Percentiles rank a stretch among this genome's conserved stretches.
Evolutionary conservation across 2,797 vertebrate species (phyloP).

Genomic region (Acridotheres tristis): DNA sequence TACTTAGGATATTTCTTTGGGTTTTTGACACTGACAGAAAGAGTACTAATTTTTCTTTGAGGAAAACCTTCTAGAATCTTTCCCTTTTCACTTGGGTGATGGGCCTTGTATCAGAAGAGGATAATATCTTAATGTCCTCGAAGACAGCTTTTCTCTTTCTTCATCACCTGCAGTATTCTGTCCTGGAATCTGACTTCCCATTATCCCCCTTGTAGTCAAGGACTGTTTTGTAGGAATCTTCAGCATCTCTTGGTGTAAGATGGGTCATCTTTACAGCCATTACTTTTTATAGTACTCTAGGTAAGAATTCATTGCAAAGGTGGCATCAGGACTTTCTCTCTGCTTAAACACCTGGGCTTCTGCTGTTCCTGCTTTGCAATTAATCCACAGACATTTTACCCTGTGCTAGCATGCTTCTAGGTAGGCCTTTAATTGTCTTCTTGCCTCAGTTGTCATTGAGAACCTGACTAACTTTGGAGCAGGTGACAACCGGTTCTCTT

Average conservation of each 20-base stretch:
- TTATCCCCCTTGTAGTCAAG: conserved; percentile 61
- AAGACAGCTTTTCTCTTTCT: conserved; percentile 65
- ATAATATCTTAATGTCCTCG: conserved; percentile 41
- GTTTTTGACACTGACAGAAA: neutral
- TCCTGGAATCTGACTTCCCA: conserved; percentile 44
- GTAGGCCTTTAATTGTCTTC: conserved; percentile 62
- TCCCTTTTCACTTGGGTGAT: conserved; percentile 72
- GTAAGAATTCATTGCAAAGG: conserved; percentile 26
- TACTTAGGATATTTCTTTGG: neutral
- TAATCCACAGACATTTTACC: conserved; percentile 62
- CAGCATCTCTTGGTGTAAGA: conserved; percentile 58
- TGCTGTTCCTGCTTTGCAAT: conserved; percentile 70
- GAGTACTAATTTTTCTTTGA: conserved; percentile 64
- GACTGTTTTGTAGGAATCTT: conserved; percentile 55
- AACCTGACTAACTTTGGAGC: conserved; percentile 64
- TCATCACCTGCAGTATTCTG: conserved; percentile 57
- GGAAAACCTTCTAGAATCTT: conserved; percentile 64
- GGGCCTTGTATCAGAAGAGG: conserved; percentile 61
- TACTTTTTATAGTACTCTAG: conserved; percentile 23
- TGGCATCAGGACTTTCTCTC: conserved; percentile 54
- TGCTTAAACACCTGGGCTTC: conserved; percentile 62
- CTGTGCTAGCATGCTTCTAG: conserved; percentile 66
- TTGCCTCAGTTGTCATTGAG: conserved; percentile 46
- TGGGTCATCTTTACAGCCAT: conserved; percentile 48
- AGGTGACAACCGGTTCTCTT: neutral